A percentile compares a stretch with the other conserved stretches of the same genome.
Conservation (phyloP, 2,888 invertebrate species). For the Drosophila neonasuta region DNA sequence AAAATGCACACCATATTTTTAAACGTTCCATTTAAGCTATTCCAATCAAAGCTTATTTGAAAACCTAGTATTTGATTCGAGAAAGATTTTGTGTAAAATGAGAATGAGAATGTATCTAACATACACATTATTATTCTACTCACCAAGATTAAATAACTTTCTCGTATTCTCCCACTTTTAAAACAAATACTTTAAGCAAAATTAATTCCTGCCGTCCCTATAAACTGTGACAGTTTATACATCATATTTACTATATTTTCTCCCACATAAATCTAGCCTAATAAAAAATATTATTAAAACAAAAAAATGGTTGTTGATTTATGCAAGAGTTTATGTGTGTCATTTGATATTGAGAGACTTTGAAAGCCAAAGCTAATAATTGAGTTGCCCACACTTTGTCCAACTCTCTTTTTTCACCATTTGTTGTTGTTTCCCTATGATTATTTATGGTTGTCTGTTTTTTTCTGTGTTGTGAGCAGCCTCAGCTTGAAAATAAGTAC, state of each 20-base stretch:
- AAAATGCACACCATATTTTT: no score
- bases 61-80: no score
- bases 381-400: slow-evolving; percentile 35
- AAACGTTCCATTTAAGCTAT: no score
- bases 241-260: not conserved
- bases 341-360: slow-evolving; percentile 36
- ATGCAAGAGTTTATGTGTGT: slow-evolving; percentile 37
- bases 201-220: no score
- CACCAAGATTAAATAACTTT: no score
- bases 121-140: no score
- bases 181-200: no score
- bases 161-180: no score
- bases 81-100: no score
- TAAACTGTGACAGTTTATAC: no score
- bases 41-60: no score
- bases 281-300: not conserved
- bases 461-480: not conserved
- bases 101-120: no score
- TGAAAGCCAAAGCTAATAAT: slow-evolving; percentile 38
- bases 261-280: slow-evolving; percentile 20
- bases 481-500: slow-evolving; percentile 26
- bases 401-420: not conserved
- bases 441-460: slow-evolving; percentile 48
- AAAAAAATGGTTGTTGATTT: slow-evolving; percentile 33
- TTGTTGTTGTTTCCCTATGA: slow-evolving; percentile 5